phyloP scores from a whole-genome alignment of 2,113 vertebrate genomes.

The Mellivora capensis region DNA sequence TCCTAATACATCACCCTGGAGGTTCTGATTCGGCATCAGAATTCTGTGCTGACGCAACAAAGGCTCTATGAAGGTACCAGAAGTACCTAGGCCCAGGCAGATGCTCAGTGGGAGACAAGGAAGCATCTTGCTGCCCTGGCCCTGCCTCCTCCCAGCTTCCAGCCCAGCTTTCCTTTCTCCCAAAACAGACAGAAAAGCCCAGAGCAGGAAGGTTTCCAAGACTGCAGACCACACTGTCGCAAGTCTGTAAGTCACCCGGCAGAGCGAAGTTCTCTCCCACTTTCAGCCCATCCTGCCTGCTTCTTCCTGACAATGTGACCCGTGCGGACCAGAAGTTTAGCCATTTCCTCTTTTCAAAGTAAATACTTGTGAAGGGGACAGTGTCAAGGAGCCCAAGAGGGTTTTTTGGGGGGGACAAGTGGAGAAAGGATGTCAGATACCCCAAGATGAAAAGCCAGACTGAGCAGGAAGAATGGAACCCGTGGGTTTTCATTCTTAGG shows the following conservation, averaged over 20 bases:
- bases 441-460: neutral
- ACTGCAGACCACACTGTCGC: rapidly evolving
- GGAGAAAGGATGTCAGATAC: neutral
- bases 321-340: too few relatives aligned
- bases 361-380: neutral
- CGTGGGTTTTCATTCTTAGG: neutral
- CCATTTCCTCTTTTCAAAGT: neutral
- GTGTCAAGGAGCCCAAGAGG: neutral
- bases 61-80: rapidly evolving
- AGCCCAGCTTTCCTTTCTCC: neutral
- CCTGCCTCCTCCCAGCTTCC: neutral
- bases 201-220: neutral
- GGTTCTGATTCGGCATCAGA: neutral
- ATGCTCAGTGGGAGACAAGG: rapidly evolving
- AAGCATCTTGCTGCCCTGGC: neutral
- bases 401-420: rapidly evolving
- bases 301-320: neutral
- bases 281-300: rapidly evolving
- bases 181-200: neutral
- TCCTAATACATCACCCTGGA: neutral
- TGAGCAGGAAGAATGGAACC: neutral
- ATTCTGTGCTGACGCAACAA: neutral
- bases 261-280: rapidly evolving
- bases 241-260: neutral
- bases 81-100: too few relatives aligned